Evolutionary conservation across 2,888 invertebrate species (phyloP), one percentile per base, ranked within the genome.

Genomic region (Allygus modestus): DNA sequence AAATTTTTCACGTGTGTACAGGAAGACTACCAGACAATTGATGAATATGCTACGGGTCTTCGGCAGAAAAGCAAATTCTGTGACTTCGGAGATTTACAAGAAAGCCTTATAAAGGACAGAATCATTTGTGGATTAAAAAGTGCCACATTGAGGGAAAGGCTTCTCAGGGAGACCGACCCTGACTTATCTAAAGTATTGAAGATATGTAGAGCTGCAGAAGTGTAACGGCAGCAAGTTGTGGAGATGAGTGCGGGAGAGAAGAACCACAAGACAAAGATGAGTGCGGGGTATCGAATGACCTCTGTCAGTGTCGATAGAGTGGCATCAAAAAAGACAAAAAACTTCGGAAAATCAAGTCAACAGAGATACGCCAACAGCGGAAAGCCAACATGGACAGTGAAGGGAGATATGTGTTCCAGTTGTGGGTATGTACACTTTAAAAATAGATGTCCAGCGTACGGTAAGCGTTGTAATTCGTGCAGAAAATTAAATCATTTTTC

Each of bases 1-100:
- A 79, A 37, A 28, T 79, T 79, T 79, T 79, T 79, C 79, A 79
- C 33, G 15, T 79, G 28, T 58, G n/a, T 31, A 12, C 79, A 79
- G 15, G 51, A 79, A 79, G 43, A 51, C 12, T 54, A 79, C n/a
- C 33, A 65, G 20, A 79, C 28, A 31, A 31, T 54, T 15, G 79
- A 79, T 43, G 31, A 54, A 43, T 79, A 51, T 31, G 51, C 79
- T 54, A 79, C 79, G 28, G 28, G 31, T n/a, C 79, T 79, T 26
- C 2, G 54, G 15, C 79, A 79, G 20, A 79, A 79, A 28, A 79
- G 54, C 20, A 79, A 37, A 33, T 54, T 33, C 11, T 54, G 79
- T 79, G 79, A 79, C n/a, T 79, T 79, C 20, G n/a, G 26, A 54
- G n/a, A n/a, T n/a, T n/a, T n/a, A n/a, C n/a, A n/a, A n/a, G 79